Conservation (phyloP, 64 coral and sea anemone species). For the Montipora capricornis region DNA sequence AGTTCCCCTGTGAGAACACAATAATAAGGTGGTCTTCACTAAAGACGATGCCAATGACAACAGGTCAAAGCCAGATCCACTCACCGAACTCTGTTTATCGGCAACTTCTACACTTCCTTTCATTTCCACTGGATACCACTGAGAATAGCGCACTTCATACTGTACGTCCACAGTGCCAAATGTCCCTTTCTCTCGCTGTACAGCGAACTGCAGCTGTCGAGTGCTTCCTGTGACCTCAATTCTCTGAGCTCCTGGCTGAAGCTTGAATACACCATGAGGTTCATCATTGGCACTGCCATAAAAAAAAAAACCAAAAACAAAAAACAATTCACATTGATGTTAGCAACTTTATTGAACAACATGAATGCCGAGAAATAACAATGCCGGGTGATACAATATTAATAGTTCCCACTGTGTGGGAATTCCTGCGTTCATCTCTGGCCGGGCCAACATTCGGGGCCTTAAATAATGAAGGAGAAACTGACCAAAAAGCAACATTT, state of each 20-base stretch:
- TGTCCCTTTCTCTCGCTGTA: constrained; percentile 78
- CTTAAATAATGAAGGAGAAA: no score
- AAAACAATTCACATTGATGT: no score
- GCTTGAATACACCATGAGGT: constrained; percentile 88
- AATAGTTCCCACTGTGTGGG: no score
- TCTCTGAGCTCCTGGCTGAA: constrained; percentile 52
- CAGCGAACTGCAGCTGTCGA: constrained; percentile 76
- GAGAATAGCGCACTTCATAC: constrained; percentile 76
- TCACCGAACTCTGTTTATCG: constrained; percentile 69
- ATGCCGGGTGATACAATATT: no score
- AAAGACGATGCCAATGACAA: no score
- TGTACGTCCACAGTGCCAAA: constrained; percentile 83
- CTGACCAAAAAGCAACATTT: no score
- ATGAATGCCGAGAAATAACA: no score
- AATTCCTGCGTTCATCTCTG: no score
- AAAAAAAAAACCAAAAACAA: neutral
- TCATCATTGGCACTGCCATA: constrained; percentile 85
- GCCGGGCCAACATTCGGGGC: no score
- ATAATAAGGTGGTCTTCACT: no score
- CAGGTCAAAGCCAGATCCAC: neutral
- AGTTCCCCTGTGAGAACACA: no score
- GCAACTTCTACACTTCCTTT: constrained; percentile 48
- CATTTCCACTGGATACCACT: constrained; percentile 74
- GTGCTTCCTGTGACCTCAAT: constrained; percentile 65
- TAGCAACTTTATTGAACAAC: no score